Evolutionary conservation across 2,113 vertebrate species (phyloP).

Genomic region (Tachycineta bicolor): DNA sequence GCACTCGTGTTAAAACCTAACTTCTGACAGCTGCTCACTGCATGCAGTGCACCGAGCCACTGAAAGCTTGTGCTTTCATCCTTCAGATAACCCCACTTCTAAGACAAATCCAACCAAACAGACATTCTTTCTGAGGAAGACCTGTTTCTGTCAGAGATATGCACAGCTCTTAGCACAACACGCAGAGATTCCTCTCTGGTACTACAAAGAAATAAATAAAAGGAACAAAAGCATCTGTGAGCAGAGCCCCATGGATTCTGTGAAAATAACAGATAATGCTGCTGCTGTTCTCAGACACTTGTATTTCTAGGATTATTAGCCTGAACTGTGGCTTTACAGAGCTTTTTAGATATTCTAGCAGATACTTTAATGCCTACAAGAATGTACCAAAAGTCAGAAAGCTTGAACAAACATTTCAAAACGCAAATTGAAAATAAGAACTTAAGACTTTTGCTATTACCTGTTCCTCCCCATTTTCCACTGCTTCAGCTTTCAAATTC

Average conservation of each 20-base stretch:
- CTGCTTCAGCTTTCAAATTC: conserved; percentile 79
- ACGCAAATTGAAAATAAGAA: not conserved
- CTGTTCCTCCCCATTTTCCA: conserved; percentile 81
- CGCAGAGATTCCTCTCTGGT: not conserved
- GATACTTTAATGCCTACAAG: not conserved
- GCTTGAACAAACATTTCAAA: not conserved
- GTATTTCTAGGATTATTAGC: not conserved
- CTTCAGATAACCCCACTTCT: not conserved
- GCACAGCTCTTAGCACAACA: not conserved
- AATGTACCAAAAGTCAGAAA: not conserved
- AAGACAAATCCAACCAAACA: not conserved
- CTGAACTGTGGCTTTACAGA: not conserved
- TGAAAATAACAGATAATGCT: not conserved
- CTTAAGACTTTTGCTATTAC: conserved; percentile 61
- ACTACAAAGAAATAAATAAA: not conserved
- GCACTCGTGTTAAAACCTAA: not conserved
- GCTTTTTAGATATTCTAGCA: not conserved
- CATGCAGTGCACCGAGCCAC: not conserved
- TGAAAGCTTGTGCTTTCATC: not conserved
- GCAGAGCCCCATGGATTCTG: not conserved
- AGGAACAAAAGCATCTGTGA: not conserved
- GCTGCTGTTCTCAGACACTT: not conserved
- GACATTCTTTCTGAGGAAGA: not conserved
- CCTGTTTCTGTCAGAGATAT: not conserved
- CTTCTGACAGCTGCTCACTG: not conserved